Conservation (phyloP, 2,797 vertebrate genomes). For the Sebastes itinus region DNA sequence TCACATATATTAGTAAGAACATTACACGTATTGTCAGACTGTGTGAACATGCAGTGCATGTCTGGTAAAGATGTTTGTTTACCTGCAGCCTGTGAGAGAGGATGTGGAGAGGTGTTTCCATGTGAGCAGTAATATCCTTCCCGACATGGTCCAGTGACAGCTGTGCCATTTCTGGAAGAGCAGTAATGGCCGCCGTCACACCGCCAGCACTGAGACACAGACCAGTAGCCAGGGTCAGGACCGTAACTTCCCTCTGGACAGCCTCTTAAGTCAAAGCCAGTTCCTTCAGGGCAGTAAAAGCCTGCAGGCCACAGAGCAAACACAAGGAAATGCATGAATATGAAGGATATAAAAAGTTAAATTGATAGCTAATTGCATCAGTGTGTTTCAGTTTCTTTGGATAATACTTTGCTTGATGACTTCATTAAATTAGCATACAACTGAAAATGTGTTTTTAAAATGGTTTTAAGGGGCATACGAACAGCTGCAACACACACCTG, state of each 20-base stretch:
- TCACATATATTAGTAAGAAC: neutral
- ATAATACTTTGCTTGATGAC: neutral
- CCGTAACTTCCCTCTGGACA: slow-evolving; percentile 88
- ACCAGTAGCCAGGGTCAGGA: slow-evolving; percentile 75
- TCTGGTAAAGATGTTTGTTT: slow-evolving; percentile 10
- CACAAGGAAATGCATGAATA: neutral
- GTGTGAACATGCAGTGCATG: neutral
- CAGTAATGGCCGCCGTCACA: slow-evolving; percentile 89
- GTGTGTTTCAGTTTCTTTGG: neutral
- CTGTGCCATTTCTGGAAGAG: slow-evolving; percentile 82
- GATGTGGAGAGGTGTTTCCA: slow-evolving; percentile 83
- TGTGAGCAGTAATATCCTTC: slow-evolving; percentile 86
- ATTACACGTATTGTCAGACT: neutral
- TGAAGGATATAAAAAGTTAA: neutral
- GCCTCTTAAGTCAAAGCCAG: slow-evolving; percentile 80
- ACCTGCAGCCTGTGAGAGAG: slow-evolving; percentile 76
- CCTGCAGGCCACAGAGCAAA: slow-evolving; percentile 74
- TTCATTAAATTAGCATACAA: neutral
- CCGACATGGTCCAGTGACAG: slow-evolving; percentile 82
- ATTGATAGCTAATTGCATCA: neutral
- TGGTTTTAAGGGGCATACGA: neutral
- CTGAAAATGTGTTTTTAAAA: neutral
- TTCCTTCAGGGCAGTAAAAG: slow-evolving; percentile 88
- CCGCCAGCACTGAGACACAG: slow-evolving; percentile 75
- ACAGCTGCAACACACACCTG: slow-evolving; percentile 79